Evolutionary conservation across 2,113 vertebrate genomes (phyloP).

Genomic region (Centropristis striata): DNA sequence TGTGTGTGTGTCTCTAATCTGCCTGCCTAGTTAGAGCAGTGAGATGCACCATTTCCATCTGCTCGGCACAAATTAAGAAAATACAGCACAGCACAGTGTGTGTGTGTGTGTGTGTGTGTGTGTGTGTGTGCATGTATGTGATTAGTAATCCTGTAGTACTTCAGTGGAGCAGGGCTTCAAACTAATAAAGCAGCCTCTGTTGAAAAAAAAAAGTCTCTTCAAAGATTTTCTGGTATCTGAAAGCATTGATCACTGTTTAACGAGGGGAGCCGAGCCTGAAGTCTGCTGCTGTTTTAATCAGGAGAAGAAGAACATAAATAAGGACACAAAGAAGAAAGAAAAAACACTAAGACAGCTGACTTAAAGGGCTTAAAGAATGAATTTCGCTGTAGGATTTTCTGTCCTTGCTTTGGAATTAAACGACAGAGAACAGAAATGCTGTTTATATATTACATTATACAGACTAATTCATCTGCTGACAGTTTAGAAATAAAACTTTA

Average conservation of each 20-base stretch:
- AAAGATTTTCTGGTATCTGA: slow-evolving; percentile 31
- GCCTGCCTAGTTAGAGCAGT: slow-evolving; percentile 63
- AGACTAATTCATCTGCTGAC: neutral
- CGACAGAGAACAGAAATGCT: neutral
- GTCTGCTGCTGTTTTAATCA: slow-evolving; percentile 14
- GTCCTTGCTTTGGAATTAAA: neutral
- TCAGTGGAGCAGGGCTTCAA: slow-evolving; percentile 40
- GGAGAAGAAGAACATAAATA: neutral
- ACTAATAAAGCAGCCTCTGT: slow-evolving; percentile 36
- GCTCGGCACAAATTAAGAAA: slow-evolving; percentile 63
- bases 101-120: neutral
- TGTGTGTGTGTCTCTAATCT: slow-evolving; percentile 57
- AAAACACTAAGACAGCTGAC: neutral
- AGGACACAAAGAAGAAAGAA: neutral
- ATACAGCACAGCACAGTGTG: slow-evolving; percentile 1
- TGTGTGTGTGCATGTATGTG: neutral
- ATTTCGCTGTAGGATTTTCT: neutral
- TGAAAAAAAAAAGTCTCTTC: slow-evolving; percentile 1
- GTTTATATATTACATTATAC: neutral
- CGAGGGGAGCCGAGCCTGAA: slow-evolving; percentile 12
- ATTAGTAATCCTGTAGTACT: slow-evolving; percentile 57
- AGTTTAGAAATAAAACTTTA: neutral
- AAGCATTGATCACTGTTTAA: slow-evolving; percentile 26
- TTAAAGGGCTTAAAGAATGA: neutral
- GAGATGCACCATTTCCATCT: slow-evolving; percentile 74